Percentiles rank a stretch among this genome's conserved stretches.
These are phyloP conservation scores for Campylomormyrus tamandua DNA, from an alignment of 2,113 vertebrate species.

Conservation along the genomic window DNA sequence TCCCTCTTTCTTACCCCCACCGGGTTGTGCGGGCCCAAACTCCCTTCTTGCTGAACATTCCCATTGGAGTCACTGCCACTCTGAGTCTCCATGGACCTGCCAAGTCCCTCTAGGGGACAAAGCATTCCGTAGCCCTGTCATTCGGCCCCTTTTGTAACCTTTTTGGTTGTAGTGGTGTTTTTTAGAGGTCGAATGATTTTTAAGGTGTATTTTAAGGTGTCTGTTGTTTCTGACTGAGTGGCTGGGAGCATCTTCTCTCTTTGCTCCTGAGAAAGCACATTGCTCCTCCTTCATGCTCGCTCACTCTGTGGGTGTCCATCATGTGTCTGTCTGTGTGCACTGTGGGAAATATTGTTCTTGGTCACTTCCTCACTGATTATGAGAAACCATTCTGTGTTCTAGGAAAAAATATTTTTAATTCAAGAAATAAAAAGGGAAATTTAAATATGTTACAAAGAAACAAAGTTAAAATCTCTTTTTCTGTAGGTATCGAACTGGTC, in stretches of 20 bases:
- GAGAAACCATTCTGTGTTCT: slow-evolving; percentile 59
- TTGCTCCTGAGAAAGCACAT: slow-evolving; percentile 12
- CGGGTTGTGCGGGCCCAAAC: background rate
- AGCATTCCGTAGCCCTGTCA: slow-evolving; percentile 11
- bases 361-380: slow-evolving; percentile 31
- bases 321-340: slow-evolving; percentile 52
- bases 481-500: slow-evolving; percentile 48
- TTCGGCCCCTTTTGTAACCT: slow-evolving; percentile 1
- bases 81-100: slow-evolving; percentile 3
- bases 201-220: background rate
- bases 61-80: slow-evolving; percentile 16
- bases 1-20: background rate
- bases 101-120: slow-evolving; percentile 14
- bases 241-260: slow-evolving; percentile 48
- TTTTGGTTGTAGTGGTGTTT: slow-evolving; percentile 18
- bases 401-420: slow-evolving; percentile 61
- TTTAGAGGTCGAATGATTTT: slow-evolving; percentile 45
- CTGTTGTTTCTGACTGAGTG: slow-evolving; percentile 45
- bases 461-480: slow-evolving; percentile 63
- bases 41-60: background rate
- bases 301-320: slow-evolving; percentile 15
- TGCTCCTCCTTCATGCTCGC: slow-evolving; percentile 15
- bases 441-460: slow-evolving; percentile 49
- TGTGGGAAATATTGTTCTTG: slow-evolving; percentile 44
- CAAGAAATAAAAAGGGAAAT: slow-evolving; percentile 41